A percentile compares a stretch with the other conserved stretches of the same genome.
Evolutionary conservation across 1,140 invertebrate species (phyloP).

Genomic region (Zaprionus ghesquierei): DNA sequence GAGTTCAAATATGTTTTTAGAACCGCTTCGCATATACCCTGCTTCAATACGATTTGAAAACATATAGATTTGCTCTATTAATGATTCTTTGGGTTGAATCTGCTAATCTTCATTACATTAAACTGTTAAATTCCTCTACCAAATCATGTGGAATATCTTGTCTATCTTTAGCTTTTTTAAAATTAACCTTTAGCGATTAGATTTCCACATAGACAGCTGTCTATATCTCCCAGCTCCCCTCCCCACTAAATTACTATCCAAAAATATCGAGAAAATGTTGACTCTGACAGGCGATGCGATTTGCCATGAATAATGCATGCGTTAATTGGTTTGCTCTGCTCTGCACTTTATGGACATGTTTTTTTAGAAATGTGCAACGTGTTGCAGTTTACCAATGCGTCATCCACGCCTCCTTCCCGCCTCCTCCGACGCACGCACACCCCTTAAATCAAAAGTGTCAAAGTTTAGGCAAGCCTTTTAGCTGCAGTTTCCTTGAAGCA

Average conservation of each 20-base stretch:
- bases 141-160: too few species aligned
- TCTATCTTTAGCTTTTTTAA: too few species aligned
- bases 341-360: background rate
- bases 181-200: too few species aligned
- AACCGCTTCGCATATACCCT: slow-evolving; percentile 2
- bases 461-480: background rate
- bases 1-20: slow-evolving; percentile 33
- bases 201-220: too few species aligned
- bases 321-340: slow-evolving; percentile 40
- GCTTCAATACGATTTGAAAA: background rate
- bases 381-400: background rate
- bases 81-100: too few species aligned
- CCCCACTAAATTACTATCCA: background rate
- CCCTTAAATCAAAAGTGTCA: background rate
- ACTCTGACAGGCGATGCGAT: background rate
- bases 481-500: background rate
- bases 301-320: slow-evolving; percentile 51
- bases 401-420: background rate
- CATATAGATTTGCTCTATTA: too few species aligned
- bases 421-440: background rate
- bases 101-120: too few species aligned
- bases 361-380: background rate
- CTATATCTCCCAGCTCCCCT: too few species aligned
- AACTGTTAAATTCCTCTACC: too few species aligned
- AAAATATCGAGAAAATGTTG: background rate